Percentiles rank a stretch among this genome's conserved stretches.
Conservation (phyloP, 2,888 invertebrate species). For the Pheosia gnoma region DNA sequence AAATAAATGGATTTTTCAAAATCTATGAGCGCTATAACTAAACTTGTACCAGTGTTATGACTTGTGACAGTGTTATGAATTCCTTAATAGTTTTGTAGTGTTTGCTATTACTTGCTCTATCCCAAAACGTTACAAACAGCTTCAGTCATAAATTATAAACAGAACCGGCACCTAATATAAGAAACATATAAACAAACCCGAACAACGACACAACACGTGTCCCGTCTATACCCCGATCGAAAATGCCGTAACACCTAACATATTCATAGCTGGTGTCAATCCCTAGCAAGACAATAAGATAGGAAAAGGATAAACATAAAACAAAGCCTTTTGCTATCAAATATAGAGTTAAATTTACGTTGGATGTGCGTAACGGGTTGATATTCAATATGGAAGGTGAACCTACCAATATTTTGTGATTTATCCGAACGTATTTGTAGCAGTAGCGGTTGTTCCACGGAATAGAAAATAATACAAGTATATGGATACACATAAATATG, state of each 20-base stretch:
- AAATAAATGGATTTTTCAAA: too few relatives aligned
- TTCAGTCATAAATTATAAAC: background rate
- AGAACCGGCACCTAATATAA: background rate
- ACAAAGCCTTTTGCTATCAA: background rate
- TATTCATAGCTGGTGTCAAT: constrained; percentile 21
- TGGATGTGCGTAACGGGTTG: background rate
- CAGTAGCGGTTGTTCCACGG: constrained; percentile 12
- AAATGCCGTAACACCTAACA: constrained; percentile 15
- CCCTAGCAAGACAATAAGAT: constrained; percentile 3
- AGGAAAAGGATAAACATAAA: background rate
- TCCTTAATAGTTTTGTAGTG: too few relatives aligned
- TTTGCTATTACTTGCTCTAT: background rate
- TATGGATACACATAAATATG: constrained; percentile 8
- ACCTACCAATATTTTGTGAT: constrained; percentile 27
- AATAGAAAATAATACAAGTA: constrained; percentile 7
- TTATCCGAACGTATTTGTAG: constrained; percentile 30
- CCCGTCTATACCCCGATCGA: constrained; percentile 5
- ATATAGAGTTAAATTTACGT: background rate
- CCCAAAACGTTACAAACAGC: background rate
- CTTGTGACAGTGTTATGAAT: too few relatives aligned
- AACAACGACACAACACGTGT: constrained; percentile 9
- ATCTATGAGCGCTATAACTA: too few relatives aligned
- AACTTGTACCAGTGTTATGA: too few relatives aligned
- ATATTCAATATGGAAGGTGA: constrained; percentile 30
- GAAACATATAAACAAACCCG: background rate